These are phyloP conservation scores for Trichonephila clavipes DNA, from an alignment of 1,140 invertebrate genomes.

Conservation along the genomic window DNA sequence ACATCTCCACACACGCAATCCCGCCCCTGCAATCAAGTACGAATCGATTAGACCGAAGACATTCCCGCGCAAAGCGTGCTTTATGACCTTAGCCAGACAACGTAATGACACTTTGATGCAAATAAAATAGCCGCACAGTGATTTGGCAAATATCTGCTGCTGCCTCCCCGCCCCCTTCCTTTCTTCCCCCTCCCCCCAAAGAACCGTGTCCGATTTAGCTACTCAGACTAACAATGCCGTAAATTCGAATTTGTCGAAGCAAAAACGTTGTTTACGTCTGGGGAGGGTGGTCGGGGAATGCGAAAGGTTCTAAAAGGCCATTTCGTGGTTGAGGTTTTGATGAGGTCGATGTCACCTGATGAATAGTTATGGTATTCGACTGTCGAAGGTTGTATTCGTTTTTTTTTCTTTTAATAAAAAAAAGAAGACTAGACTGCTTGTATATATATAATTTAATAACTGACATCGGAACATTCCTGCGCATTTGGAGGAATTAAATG, in stretches of 20 bases:
- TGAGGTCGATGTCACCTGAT: background rate
- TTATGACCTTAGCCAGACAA: background rate
- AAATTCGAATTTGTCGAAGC: constrained; percentile 33
- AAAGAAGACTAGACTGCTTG: background rate
- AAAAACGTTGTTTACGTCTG: constrained; percentile 34
- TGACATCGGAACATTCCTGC: background rate
- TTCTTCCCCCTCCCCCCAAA: background rate
- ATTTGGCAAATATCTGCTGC: background rate
- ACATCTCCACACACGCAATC: background rate
- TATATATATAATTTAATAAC: background rate
- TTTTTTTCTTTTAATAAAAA: background rate
- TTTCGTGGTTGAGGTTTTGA: constrained; percentile 24
- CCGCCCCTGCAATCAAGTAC: constrained; percentile 16
- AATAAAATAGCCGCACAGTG: constrained; percentile 35
- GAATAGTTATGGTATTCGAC: background rate
- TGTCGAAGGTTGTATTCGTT: background rate
- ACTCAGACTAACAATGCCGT: constrained; percentile 8
- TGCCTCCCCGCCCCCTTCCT: too few relatives aligned
- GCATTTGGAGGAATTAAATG: background rate
- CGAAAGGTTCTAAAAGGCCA: background rate
- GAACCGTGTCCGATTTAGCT: background rate
- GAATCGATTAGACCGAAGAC: background rate
- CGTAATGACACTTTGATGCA: constrained; percentile 43
- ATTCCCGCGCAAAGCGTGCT: constrained; percentile 12
- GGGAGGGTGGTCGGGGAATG: background rate